Conservation (phyloP, 2,888 invertebrate genomes). For the Choristoneura rosaceana region DNA sequence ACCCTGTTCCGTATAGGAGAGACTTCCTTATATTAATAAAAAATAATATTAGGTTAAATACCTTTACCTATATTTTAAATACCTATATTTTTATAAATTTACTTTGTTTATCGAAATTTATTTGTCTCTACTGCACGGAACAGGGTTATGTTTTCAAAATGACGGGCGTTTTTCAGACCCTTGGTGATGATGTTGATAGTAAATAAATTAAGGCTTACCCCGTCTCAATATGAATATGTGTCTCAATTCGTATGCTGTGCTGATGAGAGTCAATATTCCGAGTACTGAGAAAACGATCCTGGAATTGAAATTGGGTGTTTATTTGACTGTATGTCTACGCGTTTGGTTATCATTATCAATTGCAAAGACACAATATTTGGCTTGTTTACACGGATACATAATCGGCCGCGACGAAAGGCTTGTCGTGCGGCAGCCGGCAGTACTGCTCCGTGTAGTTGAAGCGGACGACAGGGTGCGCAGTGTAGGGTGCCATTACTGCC, state of each 20-base stretch:
- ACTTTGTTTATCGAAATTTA: too few species aligned
- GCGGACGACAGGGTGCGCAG: not conserved
- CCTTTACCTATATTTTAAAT: too few species aligned
- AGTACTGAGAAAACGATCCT: not conserved
- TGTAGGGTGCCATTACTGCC: not conserved
- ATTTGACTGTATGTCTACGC: too few species aligned
- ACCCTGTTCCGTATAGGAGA: too few species aligned
- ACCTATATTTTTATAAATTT: too few species aligned
- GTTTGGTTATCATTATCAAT: too few species aligned
- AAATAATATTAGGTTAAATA: too few species aligned
- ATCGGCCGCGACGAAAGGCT: not conserved
- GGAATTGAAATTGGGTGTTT: not conserved
- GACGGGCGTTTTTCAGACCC: too few species aligned
- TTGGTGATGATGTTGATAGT: too few species aligned
- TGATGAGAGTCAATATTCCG: not conserved
- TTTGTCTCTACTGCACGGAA: too few species aligned
- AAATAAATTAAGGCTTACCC: not conserved
- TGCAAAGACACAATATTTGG: not conserved
- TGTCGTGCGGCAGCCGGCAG: conserved; percentile 7
- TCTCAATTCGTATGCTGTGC: not conserved
- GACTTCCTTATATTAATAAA: too few species aligned
- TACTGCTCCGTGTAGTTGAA: conserved; percentile 6
- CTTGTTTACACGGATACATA: not conserved
- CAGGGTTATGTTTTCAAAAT: too few species aligned
- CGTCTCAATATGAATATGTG: not conserved